Evolutionary conservation across 2,113 vertebrate species (phyloP).

Genomic region (Acrocephalus arundinaceus): DNA sequence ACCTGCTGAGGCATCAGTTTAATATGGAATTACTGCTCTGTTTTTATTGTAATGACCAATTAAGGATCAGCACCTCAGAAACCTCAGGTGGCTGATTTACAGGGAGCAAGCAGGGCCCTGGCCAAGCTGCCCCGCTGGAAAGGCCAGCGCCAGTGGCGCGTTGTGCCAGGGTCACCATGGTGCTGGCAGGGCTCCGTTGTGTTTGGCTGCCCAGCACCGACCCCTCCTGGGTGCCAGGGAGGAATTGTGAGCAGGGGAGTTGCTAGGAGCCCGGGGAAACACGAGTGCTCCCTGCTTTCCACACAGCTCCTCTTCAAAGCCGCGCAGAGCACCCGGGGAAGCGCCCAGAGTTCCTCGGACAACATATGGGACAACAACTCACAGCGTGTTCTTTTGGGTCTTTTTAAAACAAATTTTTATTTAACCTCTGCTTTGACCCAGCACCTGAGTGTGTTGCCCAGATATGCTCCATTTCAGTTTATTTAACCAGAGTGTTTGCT

Average conservation of each 20-base stretch:
- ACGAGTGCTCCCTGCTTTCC: not conserved
- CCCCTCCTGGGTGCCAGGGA: not conserved
- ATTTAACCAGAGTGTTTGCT: slow-evolving; percentile 75
- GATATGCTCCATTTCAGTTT: slow-evolving; percentile 75
- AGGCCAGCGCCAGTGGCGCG: not conserved
- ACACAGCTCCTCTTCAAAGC: slow-evolving; percentile 20
- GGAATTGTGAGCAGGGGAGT: not conserved
- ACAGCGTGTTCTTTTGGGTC: slow-evolving; percentile 21
- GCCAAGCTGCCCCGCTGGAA: not conserved
- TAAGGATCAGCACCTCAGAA: slow-evolving; percentile 49
- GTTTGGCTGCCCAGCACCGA: not conserved
- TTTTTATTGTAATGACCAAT: slow-evolving; percentile 51
- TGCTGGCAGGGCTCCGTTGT: not conserved
- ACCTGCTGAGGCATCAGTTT: slow-evolving; percentile 13
- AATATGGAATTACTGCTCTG: slow-evolving; percentile 16
- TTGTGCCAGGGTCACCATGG: slow-evolving; percentile 39
- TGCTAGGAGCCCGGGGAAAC: not conserved
- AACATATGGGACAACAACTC: not conserved
- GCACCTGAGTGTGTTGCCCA: slow-evolving; percentile 52
- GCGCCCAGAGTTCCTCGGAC: not conserved
- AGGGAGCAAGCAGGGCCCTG: not conserved
- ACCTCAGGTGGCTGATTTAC: slow-evolving; percentile 18
- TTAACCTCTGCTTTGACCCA: slow-evolving; percentile 78
- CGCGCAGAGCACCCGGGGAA: not conserved
- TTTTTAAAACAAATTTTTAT: slow-evolving; percentile 73